Evolutionary conservation across 1,140 invertebrate species (phyloP).

Genomic region (Gyrodactylus salaris): DNA sequence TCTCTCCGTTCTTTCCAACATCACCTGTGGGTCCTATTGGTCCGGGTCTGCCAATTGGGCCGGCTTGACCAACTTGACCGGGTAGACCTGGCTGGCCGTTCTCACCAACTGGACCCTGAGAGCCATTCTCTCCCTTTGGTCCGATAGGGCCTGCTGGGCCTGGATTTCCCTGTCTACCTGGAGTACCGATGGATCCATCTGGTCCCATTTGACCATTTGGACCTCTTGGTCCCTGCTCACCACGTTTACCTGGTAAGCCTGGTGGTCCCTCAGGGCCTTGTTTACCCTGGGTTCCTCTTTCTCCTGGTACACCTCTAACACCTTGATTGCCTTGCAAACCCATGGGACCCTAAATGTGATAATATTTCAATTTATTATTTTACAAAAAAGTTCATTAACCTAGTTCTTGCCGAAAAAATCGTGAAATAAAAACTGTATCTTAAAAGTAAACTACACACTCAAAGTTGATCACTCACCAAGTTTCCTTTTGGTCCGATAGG

Average conservation of each 20-base stretch:
- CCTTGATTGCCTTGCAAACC: slow-evolving; percentile 5
- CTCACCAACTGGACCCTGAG: slow-evolving; percentile 14
- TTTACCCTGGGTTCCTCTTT: background rate
- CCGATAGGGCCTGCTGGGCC: slow-evolving; percentile 9
- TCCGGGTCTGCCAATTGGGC: background rate
- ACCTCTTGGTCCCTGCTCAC: background rate
- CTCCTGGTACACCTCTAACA: background rate
- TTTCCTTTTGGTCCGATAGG: slow-evolving; percentile 12
- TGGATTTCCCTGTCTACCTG: background rate
- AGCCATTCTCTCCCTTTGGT: slow-evolving; percentile 12
- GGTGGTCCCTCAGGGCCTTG: background rate
- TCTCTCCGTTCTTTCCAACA: background rate
- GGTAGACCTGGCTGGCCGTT: slow-evolving; percentile 15
- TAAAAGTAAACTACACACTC: background rate
- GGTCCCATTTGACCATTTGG: background rate
- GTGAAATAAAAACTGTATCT: too few relatives aligned
- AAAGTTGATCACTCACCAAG: slow-evolving; percentile 8
- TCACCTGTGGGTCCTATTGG: background rate
- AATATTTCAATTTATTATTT: background rate
- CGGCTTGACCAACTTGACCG: slow-evolving; percentile 14
- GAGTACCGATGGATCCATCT: background rate
- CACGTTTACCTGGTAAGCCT: background rate
- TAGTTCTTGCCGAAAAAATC: too few relatives aligned
- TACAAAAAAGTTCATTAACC: too few relatives aligned
- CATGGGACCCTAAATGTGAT: slow-evolving; percentile 7